These are phyloP conservation scores for Corvus hawaiiensis DNA, from an alignment of 2,113 vertebrate species.

Conservation along the genomic window DNA sequence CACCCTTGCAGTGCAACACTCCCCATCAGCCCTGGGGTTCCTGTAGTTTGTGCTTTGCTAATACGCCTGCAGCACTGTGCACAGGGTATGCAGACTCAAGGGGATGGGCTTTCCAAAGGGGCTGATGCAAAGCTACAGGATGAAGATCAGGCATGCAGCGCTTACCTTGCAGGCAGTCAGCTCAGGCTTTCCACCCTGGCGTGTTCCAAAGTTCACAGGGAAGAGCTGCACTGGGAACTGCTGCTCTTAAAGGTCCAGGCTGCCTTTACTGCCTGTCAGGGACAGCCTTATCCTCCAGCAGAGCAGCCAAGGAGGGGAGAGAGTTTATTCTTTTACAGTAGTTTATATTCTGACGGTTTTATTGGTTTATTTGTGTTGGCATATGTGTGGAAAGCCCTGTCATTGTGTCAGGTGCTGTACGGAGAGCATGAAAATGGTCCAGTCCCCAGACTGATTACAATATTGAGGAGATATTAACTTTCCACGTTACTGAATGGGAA, in stretches of 20 bases:
- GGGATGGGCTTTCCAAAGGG: neutral
- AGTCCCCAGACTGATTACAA: neutral
- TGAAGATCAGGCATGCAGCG: neutral
- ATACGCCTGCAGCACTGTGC: neutral
- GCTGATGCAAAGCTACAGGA: neutral
- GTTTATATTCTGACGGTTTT: neutral
- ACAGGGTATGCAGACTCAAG: fast-evolving
- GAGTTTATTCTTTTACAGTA: neutral
- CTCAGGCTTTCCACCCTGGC: neutral
- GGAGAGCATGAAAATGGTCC: neutral
- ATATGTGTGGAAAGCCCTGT: neutral
- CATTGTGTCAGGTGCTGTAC: neutral
- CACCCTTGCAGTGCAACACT: fast-evolving
- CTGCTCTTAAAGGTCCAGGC: conserved; percentile 47
- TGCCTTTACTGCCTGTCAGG: neutral
- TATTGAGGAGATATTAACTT: neutral
- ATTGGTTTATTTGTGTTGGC: neutral
- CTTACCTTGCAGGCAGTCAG: neutral
- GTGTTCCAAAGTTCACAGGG: neutral
- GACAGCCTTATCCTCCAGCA: neutral
- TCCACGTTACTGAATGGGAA: fast-evolving
- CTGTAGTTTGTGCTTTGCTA: neutral
- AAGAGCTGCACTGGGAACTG: neutral
- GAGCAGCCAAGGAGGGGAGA: neutral
- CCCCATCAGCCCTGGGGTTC: fast-evolving